Evolutionary conservation across 2,888 invertebrate genomes (phyloP), one percentile per base, ranked within the genome.

Genomic region (Drosophila siamana): DNA sequence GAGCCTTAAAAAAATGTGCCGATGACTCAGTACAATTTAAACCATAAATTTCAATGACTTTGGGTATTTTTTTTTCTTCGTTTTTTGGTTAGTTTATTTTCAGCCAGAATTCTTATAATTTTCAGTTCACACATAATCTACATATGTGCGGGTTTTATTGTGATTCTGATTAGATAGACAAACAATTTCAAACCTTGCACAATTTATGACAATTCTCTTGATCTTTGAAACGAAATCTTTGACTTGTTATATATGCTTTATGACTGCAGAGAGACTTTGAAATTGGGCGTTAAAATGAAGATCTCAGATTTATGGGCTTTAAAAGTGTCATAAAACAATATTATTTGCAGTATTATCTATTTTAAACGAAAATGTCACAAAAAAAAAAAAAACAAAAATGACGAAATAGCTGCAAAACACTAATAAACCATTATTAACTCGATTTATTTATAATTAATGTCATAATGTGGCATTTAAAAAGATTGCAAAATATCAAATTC

Each of bases 111-210:
- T 33, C 33, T 11, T 9, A 24, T 28, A 36, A 28, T 55, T 36
- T 38, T 19, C 40, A 8, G 13, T n/a, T 24, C 46, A 15, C 43
- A 36, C 24, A 38, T 50, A 30, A 63, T 68, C 57, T 52, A 43
- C 46, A 19, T 59, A 46, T 43, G 28, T n/a, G n/a, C n/a, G 28
- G 1, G 1, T 50, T 50, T 64, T 44, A 44, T 50, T 13, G 24
- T 63, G 28, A 13, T 60, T 60, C 54, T 84, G 81, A 79, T 83
- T 80, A 88, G 89, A 86, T 86, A 86, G 64, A 55, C 52, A 22
- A 59, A 16, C 9, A 19, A 24, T 24, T 50, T 51, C 33, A 51
- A 88, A 69, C 69, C 63, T 80, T 86, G 84, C 80, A 69, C 69
- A 83, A 82, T 88, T 82, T 82, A 86, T 65, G 68, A 79, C 50